Evolutionary conservation across 2,888 invertebrate genomes (phyloP).

Genomic region (Lobophora halterata): DNA sequence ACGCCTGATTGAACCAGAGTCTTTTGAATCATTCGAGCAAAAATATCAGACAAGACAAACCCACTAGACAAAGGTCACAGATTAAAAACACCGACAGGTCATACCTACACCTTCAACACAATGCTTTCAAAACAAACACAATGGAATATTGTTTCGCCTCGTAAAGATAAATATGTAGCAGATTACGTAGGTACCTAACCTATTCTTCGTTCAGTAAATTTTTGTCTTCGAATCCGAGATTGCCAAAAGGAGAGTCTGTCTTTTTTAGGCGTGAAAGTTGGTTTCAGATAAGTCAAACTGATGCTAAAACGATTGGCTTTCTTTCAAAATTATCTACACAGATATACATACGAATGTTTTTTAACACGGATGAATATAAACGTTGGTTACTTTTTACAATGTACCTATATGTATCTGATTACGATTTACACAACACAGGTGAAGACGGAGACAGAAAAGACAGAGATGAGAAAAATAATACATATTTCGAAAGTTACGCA

Average conservation of each 20-base stretch:
- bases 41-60: constrained; percentile 38
- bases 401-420: too few species aligned
- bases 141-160: constrained; percentile 42
- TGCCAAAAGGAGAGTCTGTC: constrained; percentile 16
- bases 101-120: constrained; percentile 36
- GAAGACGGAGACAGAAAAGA: too few species aligned
- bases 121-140: constrained; percentile 48
- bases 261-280: constrained; percentile 11
- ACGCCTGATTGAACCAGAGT: constrained; percentile 38
- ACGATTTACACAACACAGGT: too few species aligned
- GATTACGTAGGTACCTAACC: constrained; percentile 20
- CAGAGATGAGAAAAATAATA: too few species aligned
- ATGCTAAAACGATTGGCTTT: too few species aligned
- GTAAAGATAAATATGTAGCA: constrained; percentile 33
- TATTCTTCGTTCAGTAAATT: constrained; percentile 38
- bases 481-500: constrained; percentile 12
- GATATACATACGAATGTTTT: too few species aligned
- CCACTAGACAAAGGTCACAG: constrained; percentile 49
- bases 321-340: too few species aligned
- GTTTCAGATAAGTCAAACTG: too few species aligned
- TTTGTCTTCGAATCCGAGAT: constrained; percentile 17
- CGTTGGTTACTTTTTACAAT: too few species aligned
- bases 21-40: constrained; percentile 40
- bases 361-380: too few species aligned
- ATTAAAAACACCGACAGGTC: constrained; percentile 46